A percentile compares a stretch with the other conserved stretches of the same genome.
Conservation (phyloP, 35 echinoderm and acorn worm genomes). For the Acanthaster planci region DNA sequence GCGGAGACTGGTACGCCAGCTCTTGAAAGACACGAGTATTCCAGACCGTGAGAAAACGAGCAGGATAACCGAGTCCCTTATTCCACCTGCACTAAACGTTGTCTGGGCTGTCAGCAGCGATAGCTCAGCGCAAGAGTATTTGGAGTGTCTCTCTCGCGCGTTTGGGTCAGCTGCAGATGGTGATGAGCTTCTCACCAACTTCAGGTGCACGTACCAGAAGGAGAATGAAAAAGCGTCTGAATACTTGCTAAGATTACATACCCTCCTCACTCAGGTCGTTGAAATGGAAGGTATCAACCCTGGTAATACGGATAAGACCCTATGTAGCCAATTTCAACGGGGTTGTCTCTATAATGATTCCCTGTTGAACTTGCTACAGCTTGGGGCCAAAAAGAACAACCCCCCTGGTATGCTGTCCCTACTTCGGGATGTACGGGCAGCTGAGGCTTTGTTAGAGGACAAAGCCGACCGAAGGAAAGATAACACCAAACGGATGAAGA, state of each 20-base stretch:
- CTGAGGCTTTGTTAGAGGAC: not conserved
- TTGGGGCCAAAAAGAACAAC: not conserved
- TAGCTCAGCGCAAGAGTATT: not conserved
- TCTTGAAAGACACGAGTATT: conserved; percentile 3
- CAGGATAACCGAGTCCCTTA: conserved; percentile 29
- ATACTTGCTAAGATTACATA: conserved; percentile 1
- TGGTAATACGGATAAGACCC: not conserved
- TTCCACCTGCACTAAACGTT: conserved; percentile 46
- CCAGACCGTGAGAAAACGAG: conserved; percentile 9
- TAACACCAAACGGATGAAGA: not conserved
- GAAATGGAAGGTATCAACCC: not conserved
- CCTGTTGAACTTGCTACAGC: not conserved
- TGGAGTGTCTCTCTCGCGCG: not conserved
- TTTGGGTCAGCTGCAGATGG: conserved; percentile 18
- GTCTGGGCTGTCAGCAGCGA: not conserved
- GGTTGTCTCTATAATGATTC: conserved; percentile 1
- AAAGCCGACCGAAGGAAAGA: not conserved
- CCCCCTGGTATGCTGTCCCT: not conserved
- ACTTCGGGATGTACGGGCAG: not conserved
- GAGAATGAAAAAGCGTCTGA: conserved; percentile 6
- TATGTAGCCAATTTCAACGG: not conserved
- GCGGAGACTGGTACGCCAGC: conserved; percentile 46
- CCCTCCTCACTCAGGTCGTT: not conserved
- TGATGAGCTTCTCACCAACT: conserved; percentile 26
- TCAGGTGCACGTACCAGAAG: conserved; percentile 31